Evolutionary conservation across 2,888 invertebrate genomes (phyloP), one percentile per base, ranked within the genome.

Genomic region (Synanthedon myopaeformis): DNA sequence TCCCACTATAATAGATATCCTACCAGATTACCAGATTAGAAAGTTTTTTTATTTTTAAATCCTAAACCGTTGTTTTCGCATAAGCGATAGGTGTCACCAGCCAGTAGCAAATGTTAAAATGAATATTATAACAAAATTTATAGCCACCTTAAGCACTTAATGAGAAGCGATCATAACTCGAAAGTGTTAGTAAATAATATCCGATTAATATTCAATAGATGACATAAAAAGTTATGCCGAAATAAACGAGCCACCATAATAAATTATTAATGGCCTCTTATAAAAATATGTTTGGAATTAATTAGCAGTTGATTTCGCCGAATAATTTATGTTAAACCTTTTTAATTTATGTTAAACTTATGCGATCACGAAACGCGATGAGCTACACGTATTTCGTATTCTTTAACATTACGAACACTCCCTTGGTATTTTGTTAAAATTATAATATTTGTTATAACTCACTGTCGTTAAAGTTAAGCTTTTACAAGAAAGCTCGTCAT

Each of bases 171-270:
- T 45, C 45, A 45, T 45, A 19, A 49, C 23, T 60, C 61, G 59
- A 63, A 56, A 57, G 57, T 57, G 58, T 52, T 58, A 60, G 66
- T 72, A 71, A 72, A 65, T 70, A 59, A 62, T 56, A 54, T 54
- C 58, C 55, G 64, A 74, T 74, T 69, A 73, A 71, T 72, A 74
- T 76, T 71, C 67, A 69, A 66, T 62, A 69, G 62, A 58, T 61
- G 63, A 67, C 67, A 72, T 70, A 70, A 67, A 70, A 70, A 71
- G 59, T 66, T 65, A 65, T 63, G 67, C 66, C 57, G 61, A 58
- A 75, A 76, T 75, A 75, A 75, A 74, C 69, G 69, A 65, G 68
- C 68, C 35, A 35, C 69, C 54, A 50, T 57, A 62, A 70, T 75
- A 74, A 72, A 74, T 71, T 67, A 71, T 66, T 66, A 66, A 66